Base-by-base conservation (phyloP, 2,797 vertebrate genomes). In the Chanos chanos region DNA sequence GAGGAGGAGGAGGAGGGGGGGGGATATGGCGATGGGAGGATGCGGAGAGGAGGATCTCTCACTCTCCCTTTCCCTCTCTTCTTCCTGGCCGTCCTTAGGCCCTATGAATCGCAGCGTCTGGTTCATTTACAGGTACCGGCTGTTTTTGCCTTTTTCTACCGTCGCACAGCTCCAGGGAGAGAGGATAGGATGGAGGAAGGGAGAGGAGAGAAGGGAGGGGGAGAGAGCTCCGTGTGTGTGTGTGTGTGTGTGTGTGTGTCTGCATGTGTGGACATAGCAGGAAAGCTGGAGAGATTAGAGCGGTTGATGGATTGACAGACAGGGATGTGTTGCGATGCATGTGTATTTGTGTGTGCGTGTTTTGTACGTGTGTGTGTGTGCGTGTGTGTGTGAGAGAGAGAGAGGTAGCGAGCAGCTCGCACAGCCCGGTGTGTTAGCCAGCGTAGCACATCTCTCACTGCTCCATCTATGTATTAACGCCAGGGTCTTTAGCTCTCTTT, bases 91-190 rank as follows among this genome's bases (percentile, higher is more conserved):
- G 53, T 92, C 90, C 77, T 87, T 96, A 78, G 92, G 92, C 84
- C 94, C 93, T 77, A 84, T 91, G 86, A 91, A 93, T 83, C 86
- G 91, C 86, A 94, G 93, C 86, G 85, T 95, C 86, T 94, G 93
- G 93, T 96, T 94, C 89, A 94, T 95, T 85, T 96, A 95, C 93
- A 96, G 94, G 94, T 95, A 94, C 87, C 70, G 79, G 79, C 79
- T 80, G 78, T 73, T 82, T 81, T 76, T 77, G 45, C 61, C 75
- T 79, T 81, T 69, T 60, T 71, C 75, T 74, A 69, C 76, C 79
- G 41, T 80, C 74, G n/a, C 27, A 34, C 15, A 53, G 43, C 25
- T 34, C 33, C 51, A 43, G 37, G 40, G 54, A 36, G 24, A 40
- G 39, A 50, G 41, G 49, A 39, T 41, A 31, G 33, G 64, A 43